phyloP scores from a whole-genome alignment of 2,888 invertebrate genomes.

The Bhutanitis thaidina region DNA sequence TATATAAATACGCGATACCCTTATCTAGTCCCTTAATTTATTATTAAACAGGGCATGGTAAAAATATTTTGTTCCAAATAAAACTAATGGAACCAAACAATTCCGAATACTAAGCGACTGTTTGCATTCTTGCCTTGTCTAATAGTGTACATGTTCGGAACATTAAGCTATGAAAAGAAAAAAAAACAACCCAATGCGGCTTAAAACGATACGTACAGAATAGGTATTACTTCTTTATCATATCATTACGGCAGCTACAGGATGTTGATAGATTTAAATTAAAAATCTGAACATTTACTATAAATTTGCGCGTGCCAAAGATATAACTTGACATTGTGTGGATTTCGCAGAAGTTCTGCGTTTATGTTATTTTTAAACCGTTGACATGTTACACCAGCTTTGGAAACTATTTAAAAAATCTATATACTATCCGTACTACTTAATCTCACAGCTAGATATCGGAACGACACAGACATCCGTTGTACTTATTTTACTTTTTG shows the following conservation, averaged over 20 bases:
- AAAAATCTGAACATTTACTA: not conserved
- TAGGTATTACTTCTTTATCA: conserved; percentile 12
- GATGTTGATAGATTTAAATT: conserved; percentile 12
- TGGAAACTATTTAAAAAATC: too few relatives aligned
- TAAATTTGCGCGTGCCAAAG: not conserved
- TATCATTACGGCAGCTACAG: conserved; percentile 1
- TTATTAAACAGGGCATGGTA: too few relatives aligned
- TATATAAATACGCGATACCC: too few relatives aligned
- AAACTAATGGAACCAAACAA: too few relatives aligned
- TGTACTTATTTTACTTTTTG: too few relatives aligned
- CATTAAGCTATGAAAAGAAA: not conserved
- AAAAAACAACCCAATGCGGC: not conserved
- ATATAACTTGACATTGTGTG: not conserved
- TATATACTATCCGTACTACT: too few relatives aligned
- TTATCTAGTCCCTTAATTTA: too few relatives aligned
- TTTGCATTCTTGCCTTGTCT: not conserved
- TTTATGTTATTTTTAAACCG: too few relatives aligned
- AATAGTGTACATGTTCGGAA: not conserved
- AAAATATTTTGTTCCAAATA: too few relatives aligned
- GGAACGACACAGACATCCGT: too few relatives aligned
- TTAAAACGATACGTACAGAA: not conserved
- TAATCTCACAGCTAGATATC: too few relatives aligned
- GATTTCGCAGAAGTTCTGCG: not conserved
- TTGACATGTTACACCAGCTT: too few relatives aligned
- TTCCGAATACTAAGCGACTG: not conserved